phyloP scores from a whole-genome alignment of 2,888 invertebrate species.

The Crepidodera aurea region DNA sequence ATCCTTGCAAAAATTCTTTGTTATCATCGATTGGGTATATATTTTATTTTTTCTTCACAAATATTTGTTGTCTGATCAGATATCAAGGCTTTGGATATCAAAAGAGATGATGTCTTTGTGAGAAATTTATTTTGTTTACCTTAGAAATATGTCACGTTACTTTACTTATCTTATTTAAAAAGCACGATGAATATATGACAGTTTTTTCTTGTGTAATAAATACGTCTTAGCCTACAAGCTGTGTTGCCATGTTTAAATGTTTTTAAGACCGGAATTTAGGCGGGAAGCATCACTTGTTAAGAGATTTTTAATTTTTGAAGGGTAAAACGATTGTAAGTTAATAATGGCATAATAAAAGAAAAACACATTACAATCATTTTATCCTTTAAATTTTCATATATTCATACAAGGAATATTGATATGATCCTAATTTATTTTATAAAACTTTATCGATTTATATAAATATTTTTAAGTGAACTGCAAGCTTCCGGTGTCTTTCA shows the following conservation, averaged over 20 bases:
- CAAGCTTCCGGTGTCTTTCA: too few relatives aligned
- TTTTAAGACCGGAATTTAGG: too few relatives aligned
- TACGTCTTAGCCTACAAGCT: neutral
- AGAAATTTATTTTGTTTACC: slow-evolving; percentile 36
- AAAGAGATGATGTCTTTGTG: slow-evolving; percentile 30
- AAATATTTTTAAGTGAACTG: too few relatives aligned
- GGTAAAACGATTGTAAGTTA: too few relatives aligned
- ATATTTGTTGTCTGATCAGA: slow-evolving; percentile 39
- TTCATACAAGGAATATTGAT: too few relatives aligned
- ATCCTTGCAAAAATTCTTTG: slow-evolving; percentile 11
- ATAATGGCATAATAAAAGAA: too few relatives aligned
- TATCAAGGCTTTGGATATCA: slow-evolving; percentile 26
- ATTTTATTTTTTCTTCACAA: slow-evolving; percentile 23
- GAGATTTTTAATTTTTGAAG: too few relatives aligned
- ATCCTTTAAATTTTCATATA: too few relatives aligned
- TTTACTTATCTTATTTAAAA: slow-evolving; percentile 38
- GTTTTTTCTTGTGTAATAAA: slow-evolving; percentile 6
- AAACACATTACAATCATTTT: too few relatives aligned
- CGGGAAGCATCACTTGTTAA: too few relatives aligned
- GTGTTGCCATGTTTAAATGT: neutral
- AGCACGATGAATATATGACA: slow-evolving; percentile 14
- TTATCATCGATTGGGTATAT: neutral
- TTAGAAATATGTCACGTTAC: slow-evolving; percentile 26
- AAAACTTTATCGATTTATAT: too few relatives aligned
- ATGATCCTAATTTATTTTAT: too few relatives aligned